These are phyloP conservation scores for Orgyia antiqua DNA, from an alignment of 2,888 invertebrate species.

Conservation along the genomic window DNA sequence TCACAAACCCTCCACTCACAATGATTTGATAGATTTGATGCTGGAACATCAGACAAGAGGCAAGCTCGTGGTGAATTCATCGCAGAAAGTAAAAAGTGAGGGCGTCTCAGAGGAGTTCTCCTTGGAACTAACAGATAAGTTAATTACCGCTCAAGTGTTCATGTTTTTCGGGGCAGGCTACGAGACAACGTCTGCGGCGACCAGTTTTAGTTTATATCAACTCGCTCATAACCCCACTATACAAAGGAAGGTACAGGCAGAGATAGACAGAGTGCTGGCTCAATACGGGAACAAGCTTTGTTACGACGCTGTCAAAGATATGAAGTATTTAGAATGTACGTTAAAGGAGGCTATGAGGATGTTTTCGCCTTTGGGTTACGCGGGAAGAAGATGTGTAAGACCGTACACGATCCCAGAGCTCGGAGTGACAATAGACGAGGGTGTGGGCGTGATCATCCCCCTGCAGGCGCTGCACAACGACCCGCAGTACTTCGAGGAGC, in stretches of 20 bases:
- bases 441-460: conserved; percentile 32
- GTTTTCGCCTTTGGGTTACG: conserved; percentile 50
- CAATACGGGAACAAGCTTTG: conserved; percentile 35
- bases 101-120: conserved; percentile 30
- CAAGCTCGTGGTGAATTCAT: conserved; percentile 36
- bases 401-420: conserved; percentile 43
- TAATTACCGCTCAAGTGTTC: conserved; percentile 44
- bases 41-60: conserved; percentile 42
- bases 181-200: conserved; percentile 50
- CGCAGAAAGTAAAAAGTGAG: conserved; percentile 35
- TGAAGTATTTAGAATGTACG: conserved; percentile 44
- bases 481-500: conserved; percentile 42
- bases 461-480: conserved; percentile 42
- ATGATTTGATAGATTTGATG: conserved; percentile 48
- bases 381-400: conserved; percentile 35
- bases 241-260: conserved; percentile 38
- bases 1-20: conserved; percentile 38
- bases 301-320: conserved; percentile 47
- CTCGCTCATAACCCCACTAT: conserved; percentile 40
- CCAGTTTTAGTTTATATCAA: conserved; percentile 50
- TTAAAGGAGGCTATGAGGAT: conserved; percentile 48
- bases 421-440: conserved; percentile 37
- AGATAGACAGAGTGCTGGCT: conserved; percentile 38
- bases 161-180: conserved; percentile 52
- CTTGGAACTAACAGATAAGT: conserved; percentile 35